These are phyloP conservation scores for Zoanthus sansibaricus DNA, from an alignment of 92 coral and sea anemone species.

Conservation along the genomic window DNA sequence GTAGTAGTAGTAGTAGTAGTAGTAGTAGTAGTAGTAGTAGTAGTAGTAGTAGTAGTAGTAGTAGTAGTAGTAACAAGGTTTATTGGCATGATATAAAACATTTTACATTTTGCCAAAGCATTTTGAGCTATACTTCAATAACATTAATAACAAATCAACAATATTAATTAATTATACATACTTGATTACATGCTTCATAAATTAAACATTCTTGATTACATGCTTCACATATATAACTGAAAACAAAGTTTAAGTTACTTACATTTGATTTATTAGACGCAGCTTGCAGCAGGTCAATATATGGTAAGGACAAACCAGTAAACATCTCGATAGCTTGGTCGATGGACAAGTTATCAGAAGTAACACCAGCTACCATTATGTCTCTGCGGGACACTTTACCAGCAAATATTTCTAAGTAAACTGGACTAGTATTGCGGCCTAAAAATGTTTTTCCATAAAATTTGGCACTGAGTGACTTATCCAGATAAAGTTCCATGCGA, in stretches of 20 bases:
- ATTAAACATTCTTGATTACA: too few relatives aligned
- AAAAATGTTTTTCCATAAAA: slow-evolving; percentile 78
- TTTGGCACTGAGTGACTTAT: slow-evolving; percentile 71
- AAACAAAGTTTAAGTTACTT: slow-evolving; percentile 56
- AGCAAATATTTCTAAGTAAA: slow-evolving; percentile 73
- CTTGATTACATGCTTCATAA: too few relatives aligned
- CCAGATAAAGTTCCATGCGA: slow-evolving; percentile 74
- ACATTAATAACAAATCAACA: too few relatives aligned
- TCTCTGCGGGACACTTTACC: slow-evolving; percentile 68
- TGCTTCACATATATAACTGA: too few relatives aligned
- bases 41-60: too few relatives aligned
- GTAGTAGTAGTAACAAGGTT: too few relatives aligned
- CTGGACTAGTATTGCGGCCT: slow-evolving; percentile 65
- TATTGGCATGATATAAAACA: too few relatives aligned
- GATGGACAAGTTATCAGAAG: slow-evolving; percentile 70
- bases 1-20: too few relatives aligned
- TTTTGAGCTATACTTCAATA: too few relatives aligned
- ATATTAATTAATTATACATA: too few relatives aligned
- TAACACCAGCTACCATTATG: slow-evolving; percentile 78
- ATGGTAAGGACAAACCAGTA: slow-evolving; percentile 70
- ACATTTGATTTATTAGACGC: slow-evolving; percentile 58
- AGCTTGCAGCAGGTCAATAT: slow-evolving; percentile 71
- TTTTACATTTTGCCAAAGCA: too few relatives aligned
- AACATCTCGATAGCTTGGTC: slow-evolving; percentile 71
- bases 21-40: too few relatives aligned